Base-by-base conservation (phyloP, 2,888 invertebrate species). In the Drosophila pseudotalamancana region DNA sequence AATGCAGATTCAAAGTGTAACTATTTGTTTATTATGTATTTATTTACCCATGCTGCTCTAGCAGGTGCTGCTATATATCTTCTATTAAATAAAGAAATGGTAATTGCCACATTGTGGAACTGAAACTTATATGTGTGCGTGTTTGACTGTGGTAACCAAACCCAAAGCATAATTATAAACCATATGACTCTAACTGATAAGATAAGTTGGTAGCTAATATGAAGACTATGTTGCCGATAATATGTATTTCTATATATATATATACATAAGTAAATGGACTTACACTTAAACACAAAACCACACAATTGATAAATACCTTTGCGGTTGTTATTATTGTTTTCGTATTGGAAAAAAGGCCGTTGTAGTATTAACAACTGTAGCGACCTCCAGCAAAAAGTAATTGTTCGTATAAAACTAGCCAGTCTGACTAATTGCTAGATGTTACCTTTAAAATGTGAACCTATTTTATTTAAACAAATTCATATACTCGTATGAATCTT, bases 151-250 rank as follows among this genome's bases (percentile, higher is more conserved):
- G 48, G 60, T 50, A 55, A 43, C 31, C 37, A 27, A 43, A 39
- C 32, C 37, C 45, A 46, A 66, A 74, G 60, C 76, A 74, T 74
- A 66, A 48, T 60, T 42, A 23, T 32, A 42, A 66, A 61, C 56
- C 75, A 75, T 73, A 67, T 67, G 75, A 71, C 67, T 67, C 37
- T 40, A 23, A 14, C 35, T 60, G 75, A 75, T 77, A 70, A 77
- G 75, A 75, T 77, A 75, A 69, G 35, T 27, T 6, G 25, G 29
- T 31, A 43, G 48, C 42, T 62, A 62, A 61, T 70, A 60, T 39
- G 60, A 51, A 49, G 51, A 62, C 69, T 69, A 72, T 72, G 73
- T 57, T 63, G 56, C 49, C 31, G 35, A 39, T 54, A 43, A 42
- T 49, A 29, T 67, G 18, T 60, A 9, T 27, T 19, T 12, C 43